A percentile compares a stretch with the other conserved stretches of the same genome.
These are phyloP conservation scores for Nematopogon swammerdamellus DNA, from an alignment of 2,888 invertebrate species.

Conservation along the genomic window DNA sequence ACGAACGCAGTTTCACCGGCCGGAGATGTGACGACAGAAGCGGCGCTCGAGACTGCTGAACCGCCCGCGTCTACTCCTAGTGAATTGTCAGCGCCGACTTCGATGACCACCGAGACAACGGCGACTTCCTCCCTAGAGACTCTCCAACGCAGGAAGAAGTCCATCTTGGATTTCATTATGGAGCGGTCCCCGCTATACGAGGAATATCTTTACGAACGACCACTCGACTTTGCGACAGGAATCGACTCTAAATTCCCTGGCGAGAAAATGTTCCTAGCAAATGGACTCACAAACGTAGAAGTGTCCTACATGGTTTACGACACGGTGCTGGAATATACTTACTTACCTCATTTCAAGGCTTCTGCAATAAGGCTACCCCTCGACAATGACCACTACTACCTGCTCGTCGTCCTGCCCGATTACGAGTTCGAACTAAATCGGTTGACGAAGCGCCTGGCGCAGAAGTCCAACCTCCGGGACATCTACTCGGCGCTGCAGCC, in stretches of 20 bases:
- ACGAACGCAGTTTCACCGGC: too few relatives aligned
- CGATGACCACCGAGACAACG: slow-evolving; percentile 12
- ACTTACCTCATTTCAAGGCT: slow-evolving; percentile 68
- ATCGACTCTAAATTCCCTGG: slow-evolving; percentile 20
- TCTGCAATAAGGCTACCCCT: slow-evolving; percentile 73
- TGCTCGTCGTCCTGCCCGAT: slow-evolving; percentile 69
- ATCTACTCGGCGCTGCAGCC: slow-evolving; percentile 66
- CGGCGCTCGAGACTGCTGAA: too few relatives aligned
- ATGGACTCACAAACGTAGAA: slow-evolving; percentile 45
- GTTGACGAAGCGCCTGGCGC: slow-evolving; percentile 61
- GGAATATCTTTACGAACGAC: slow-evolving; percentile 31
- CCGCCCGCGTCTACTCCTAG: too few relatives aligned
- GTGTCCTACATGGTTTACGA: slow-evolving; percentile 74
- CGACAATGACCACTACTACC: slow-evolving; percentile 75
- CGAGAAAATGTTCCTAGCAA: slow-evolving; percentile 35
- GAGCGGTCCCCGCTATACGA: slow-evolving; percentile 35
- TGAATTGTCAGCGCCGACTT: not conserved
- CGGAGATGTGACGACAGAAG: too few relatives aligned
- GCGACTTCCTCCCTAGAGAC: slow-evolving; percentile 28
- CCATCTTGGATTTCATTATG: slow-evolving; percentile 39
- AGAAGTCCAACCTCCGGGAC: slow-evolving; percentile 60
- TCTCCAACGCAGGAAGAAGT: slow-evolving; percentile 35
- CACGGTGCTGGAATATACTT: slow-evolving; percentile 71
- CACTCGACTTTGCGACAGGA: slow-evolving; percentile 32
- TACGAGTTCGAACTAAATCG: slow-evolving; percentile 60